Evolutionary conservation across 2,113 vertebrate genomes (phyloP).

Genomic region (Polypterus senegalus): DNA sequence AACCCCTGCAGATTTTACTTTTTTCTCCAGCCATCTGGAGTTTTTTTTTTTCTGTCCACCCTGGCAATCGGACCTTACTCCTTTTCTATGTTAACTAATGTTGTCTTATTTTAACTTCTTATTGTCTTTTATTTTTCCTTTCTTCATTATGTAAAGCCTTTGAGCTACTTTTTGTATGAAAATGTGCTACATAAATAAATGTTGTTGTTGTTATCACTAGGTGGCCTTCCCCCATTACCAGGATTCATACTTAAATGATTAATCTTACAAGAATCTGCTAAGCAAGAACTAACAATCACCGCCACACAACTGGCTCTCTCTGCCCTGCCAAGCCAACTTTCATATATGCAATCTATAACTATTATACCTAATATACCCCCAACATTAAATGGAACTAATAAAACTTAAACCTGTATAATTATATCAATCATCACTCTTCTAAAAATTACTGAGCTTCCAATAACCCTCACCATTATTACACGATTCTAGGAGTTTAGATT

Average conservation of each 20-base stretch:
- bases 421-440: accelerated
- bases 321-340: conserved; percentile 18
- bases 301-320: conserved; percentile 12
- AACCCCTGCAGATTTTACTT: too few relatives aligned
- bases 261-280: conserved; percentile 20
- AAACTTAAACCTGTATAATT: not conserved
- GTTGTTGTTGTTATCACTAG: conserved; percentile 11
- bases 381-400: not conserved
- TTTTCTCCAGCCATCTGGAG: too few relatives aligned
- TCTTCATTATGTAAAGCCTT: too few relatives aligned
- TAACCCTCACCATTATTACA: not conserved
- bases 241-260: conserved; percentile 26
- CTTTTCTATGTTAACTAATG: too few relatives aligned
- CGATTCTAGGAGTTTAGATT: conserved; percentile 24
- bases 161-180: too few relatives aligned
- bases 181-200: too few relatives aligned
- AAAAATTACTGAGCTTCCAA: accelerated
- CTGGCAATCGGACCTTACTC: too few relatives aligned
- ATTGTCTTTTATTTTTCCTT: too few relatives aligned
- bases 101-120: too few relatives aligned
- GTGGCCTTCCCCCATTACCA: conserved; percentile 9
- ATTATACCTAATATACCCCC: conserved; percentile 1
- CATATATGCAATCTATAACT: conserved; percentile 15
- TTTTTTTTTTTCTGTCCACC: too few relatives aligned
- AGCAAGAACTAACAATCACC: not conserved